phyloP scores from a whole-genome alignment of 2,113 vertebrate genomes.

The Entelurus aequoreus region DNA sequence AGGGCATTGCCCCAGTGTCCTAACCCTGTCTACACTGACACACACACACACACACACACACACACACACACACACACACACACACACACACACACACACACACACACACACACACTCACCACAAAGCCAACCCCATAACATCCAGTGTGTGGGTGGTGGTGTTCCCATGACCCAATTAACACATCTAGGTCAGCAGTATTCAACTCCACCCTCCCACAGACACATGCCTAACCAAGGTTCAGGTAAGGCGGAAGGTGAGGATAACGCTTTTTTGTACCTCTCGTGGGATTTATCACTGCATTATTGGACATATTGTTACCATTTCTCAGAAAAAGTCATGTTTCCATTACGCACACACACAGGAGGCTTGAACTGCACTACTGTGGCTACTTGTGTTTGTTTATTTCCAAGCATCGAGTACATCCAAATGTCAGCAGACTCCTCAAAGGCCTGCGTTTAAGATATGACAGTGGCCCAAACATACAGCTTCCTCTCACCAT shows the following conservation, averaged over 20 bases:
- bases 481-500: slow-evolving; percentile 12
- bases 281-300: slow-evolving; percentile 4
- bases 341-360: slow-evolving; percentile 2
- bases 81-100: slow-evolving; percentile 13
- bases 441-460: slow-evolving; percentile 15
- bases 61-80: slow-evolving; percentile 12
- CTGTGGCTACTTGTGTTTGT: slow-evolving; percentile 7
- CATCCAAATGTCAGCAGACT: slow-evolving; percentile 14
- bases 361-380: not conserved
- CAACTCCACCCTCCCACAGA: slow-evolving; percentile 30
- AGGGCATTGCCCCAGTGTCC: slow-evolving; percentile 67
- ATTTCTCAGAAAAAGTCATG: slow-evolving; percentile 11
- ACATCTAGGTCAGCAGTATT: slow-evolving; percentile 75
- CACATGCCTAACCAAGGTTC: slow-evolving; percentile 12
- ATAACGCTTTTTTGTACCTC: slow-evolving; percentile 3
- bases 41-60: slow-evolving; percentile 7
- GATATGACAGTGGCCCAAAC: slow-evolving; percentile 16
- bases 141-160: slow-evolving; percentile 56
- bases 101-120: slow-evolving; percentile 19
- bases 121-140: slow-evolving; percentile 46
- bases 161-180: slow-evolving; percentile 74
- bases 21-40: slow-evolving; percentile 35
- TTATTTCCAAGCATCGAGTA: slow-evolving; percentile 12
- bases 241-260: slow-evolving; percentile 8
- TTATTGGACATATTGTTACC: slow-evolving; percentile 10